Conservation (phyloP, 2,113 vertebrate genomes). For the Hemiscyllium ocellatum region DNA sequence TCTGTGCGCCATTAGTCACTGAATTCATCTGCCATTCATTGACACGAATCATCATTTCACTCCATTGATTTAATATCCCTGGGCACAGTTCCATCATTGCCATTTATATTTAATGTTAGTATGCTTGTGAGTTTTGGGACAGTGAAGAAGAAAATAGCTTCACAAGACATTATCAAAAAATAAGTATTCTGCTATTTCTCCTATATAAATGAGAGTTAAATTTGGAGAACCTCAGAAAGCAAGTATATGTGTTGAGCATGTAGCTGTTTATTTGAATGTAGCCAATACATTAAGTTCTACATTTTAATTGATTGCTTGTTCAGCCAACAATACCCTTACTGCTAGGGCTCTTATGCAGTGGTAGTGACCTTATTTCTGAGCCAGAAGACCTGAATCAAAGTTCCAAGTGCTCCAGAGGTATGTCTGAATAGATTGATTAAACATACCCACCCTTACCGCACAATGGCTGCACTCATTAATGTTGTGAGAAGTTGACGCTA, state of each 20-base stretch:
- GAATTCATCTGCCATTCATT: slow-evolving; percentile 2
- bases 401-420: too few species aligned
- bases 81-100: not conserved
- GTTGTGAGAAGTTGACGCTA: not conserved
- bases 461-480: not conserved
- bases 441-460: not conserved
- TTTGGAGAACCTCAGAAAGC: not conserved
- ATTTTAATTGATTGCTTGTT: not conserved
- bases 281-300: not conserved
- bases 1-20: not conserved
- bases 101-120: not conserved
- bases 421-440: too few species aligned
- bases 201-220: not conserved
- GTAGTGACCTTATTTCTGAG: too few species aligned
- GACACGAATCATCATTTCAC: slow-evolving; percentile 18
- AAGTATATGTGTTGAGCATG: not conserved
- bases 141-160: not conserved
- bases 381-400: too few species aligned
- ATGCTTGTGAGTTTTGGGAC: not conserved
- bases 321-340: too few species aligned
- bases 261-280: not conserved
- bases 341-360: too few species aligned
- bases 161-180: not conserved
- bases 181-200: not conserved
- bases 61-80: not conserved